phyloP scores from a whole-genome alignment of 2,888 invertebrate genomes.

The Chrysolina americana region DNA sequence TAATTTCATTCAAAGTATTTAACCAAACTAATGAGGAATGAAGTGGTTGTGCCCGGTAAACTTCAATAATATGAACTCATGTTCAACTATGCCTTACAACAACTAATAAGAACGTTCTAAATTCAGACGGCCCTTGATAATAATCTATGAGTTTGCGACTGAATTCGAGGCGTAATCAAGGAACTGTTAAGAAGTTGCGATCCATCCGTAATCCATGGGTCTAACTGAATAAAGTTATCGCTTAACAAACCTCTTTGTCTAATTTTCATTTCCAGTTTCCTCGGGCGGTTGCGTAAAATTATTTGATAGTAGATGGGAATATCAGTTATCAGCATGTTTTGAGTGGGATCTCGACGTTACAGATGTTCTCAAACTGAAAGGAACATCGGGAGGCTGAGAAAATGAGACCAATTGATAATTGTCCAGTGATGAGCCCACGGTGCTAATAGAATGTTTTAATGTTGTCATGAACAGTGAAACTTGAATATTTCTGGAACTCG shows the following conservation, averaged over 20 bases:
- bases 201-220: constrained; percentile 4
- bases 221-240: constrained; percentile 12
- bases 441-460: no score
- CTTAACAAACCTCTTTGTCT: constrained; percentile 30
- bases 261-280: constrained; percentile 3
- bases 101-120: constrained; percentile 36
- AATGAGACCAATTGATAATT: no score
- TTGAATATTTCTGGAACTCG: no score
- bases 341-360: no score
- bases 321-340: not conserved
- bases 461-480: no score
- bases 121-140: constrained; percentile 34
- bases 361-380: no score
- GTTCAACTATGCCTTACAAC: constrained; percentile 35
- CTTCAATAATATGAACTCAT: constrained; percentile 39
- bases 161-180: constrained; percentile 1
- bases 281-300: not conserved
- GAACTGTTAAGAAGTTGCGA: constrained; percentile 7
- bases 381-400: no score
- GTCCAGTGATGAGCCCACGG: no score
- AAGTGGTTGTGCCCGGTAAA: constrained; percentile 39
- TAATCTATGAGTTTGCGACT: constrained; percentile 4
- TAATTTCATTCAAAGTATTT: constrained; percentile 53
- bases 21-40: constrained; percentile 55
- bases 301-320: not conserved